Percentiles rank a stretch among this genome's conserved stretches.
phyloP scores from a whole-genome alignment of 37 sponge, comb jelly and placozoan genomes.

The Ephydatia muelleri region DNA sequence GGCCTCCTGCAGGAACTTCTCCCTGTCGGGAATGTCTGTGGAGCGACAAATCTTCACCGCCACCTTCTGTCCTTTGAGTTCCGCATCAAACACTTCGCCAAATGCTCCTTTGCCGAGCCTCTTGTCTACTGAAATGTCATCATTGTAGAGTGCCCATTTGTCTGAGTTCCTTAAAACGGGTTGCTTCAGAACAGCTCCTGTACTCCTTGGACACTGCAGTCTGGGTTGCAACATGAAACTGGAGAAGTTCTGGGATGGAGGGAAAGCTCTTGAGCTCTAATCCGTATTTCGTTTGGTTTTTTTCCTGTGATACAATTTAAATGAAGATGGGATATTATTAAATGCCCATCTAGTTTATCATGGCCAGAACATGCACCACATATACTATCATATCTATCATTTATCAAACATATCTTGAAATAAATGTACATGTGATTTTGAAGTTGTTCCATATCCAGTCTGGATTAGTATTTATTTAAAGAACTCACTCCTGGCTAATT shows the following conservation, averaged over 20 bases:
- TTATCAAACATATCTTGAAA: too few species aligned
- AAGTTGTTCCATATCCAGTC: too few species aligned
- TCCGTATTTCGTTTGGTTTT: constrained; percentile 21
- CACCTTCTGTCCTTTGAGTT: constrained; percentile 40
- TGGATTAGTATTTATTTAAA: too few species aligned
- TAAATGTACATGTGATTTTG: too few species aligned
- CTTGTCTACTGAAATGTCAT: constrained; percentile 26
- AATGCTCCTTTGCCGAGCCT: constrained; percentile 82
- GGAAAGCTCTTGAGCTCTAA: constrained; percentile 74
- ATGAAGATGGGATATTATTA: too few species aligned
- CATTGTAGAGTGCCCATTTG: constrained; percentile 51
- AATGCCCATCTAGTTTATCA: too few species aligned
- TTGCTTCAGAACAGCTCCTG: constrained; percentile 47
- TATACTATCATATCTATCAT: too few species aligned
- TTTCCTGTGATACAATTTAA: background rate
- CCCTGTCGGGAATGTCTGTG: constrained; percentile 64
- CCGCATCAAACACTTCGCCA: constrained; percentile 88
- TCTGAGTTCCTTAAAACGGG: constrained; percentile 38
- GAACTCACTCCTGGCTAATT: too few species aligned
- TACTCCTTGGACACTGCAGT: constrained; percentile 50
- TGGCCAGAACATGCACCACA: too few species aligned
- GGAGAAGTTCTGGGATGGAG: constrained; percentile 54
- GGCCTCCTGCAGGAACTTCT: constrained; percentile 88
- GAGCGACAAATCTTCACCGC: constrained; percentile 91
- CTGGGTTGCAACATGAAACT: constrained; percentile 38